phyloP scores from a whole-genome alignment of 2,113 vertebrate species.

The Protobothrops mucrosquamatus region DNA sequence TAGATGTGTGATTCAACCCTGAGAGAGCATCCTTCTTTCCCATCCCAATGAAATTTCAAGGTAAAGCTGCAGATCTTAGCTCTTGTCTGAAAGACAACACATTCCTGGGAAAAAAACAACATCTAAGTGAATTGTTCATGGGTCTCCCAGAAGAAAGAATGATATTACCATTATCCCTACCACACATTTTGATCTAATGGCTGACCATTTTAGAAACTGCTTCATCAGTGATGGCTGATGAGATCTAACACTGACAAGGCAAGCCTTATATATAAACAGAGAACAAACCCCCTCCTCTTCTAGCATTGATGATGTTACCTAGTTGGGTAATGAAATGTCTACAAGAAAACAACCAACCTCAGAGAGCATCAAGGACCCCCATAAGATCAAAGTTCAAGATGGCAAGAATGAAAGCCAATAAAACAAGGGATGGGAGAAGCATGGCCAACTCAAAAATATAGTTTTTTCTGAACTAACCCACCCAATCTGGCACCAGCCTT shows the following conservation, averaged over 20 bases:
- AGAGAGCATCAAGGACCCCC: too few species aligned
- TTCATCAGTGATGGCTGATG: conserved; percentile 48
- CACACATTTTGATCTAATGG: conserved; percentile 13
- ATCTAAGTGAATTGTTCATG: not conserved
- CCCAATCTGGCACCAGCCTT: conserved; percentile 46
- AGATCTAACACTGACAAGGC: conserved; percentile 25
- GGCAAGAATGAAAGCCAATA: conserved; percentile 33
- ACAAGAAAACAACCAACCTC: too few species aligned
- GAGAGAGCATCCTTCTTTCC: not conserved
- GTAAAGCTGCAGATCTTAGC: not conserved
- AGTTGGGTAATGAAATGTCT: too few species aligned
- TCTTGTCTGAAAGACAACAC: conserved; percentile 6
- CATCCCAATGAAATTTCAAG: not conserved
- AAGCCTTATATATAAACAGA: too few species aligned
- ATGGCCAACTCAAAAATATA: conserved; percentile 42
- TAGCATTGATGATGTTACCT: too few species aligned
- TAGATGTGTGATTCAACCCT: not conserved
- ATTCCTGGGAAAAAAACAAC: not conserved
- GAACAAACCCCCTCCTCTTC: too few species aligned
- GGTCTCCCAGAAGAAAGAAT: not conserved
- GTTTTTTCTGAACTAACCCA: conserved; percentile 43
- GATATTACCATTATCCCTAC: not conserved
- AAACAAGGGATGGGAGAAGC: conserved; percentile 43
- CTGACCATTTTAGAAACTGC: conserved; percentile 9
- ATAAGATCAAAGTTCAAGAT: conserved; percentile 48